Base-by-base conservation (phyloP, 2,113 vertebrate species). In the Hiodon tergisus region DNA sequence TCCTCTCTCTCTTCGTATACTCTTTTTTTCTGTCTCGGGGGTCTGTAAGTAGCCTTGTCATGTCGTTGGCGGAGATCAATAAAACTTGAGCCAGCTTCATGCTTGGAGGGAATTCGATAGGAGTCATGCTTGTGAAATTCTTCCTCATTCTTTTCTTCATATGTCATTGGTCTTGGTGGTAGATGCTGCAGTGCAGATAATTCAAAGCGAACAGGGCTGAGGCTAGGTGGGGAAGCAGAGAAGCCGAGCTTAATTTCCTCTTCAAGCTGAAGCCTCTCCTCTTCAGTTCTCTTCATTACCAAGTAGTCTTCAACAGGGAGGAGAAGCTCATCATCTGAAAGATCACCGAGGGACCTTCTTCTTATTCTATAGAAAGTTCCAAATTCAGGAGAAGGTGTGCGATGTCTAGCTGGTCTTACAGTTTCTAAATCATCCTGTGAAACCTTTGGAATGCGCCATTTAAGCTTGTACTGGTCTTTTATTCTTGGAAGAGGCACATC, bases 381-480 rank as follows among this genome's bases (percentile, higher is more conserved):
- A 71, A 94, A 93, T 72, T 96, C 95, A 51, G 97, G 96, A 69
- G 96, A 98, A 72, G 93, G 92, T 51, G 80, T 89, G 17, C 88
- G 93, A 1, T 90, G 92, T 73, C 96, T 95, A 82, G 97, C 94
- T 72, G 97, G 97, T 81, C 97, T 95, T 81, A 99, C 96, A 4
- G 85, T 97, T 88, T 99, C 97, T 54, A 99, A 88, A 79, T 99
- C 97, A 0, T 99, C 97, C 83, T 97, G 95, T 78, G 94, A 93
- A 80, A 95, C 76, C 74, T 92, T 90, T 61, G 94, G 91, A 83
- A 97, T 92, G 17, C 90, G 92, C 95, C 95, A 98, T 78, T 85
- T 96, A 8, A 93, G 95, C 79, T 94, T 95, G 78, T 99, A 99
- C 68, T 98, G 95, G 80, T 97, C 95, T 70, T 96, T 92, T 82